Evolutionary conservation across 2,888 invertebrate species (phyloP), one percentile per base, ranked within the genome.

Genomic region (Lampropteryx suffumata): DNA sequence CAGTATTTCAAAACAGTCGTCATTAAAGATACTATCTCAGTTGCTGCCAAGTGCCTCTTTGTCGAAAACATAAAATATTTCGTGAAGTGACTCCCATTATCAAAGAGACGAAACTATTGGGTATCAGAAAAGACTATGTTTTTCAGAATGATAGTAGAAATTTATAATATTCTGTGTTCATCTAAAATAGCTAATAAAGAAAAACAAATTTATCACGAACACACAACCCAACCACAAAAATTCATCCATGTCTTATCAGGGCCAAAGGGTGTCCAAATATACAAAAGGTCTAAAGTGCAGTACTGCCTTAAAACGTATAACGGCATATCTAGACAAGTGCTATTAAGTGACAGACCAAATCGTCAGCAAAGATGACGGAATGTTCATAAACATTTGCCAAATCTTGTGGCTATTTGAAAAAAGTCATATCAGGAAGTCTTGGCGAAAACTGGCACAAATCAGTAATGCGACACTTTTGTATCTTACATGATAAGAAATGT

Each of bases 271-370:
- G 24, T 51, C 7, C 13, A 26, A 14, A 33, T 42, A 27, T 51
- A 33, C 41, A 51, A 42, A 12, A 42, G 46, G 33, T 46, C 46
- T 0, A 42, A 37, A 14, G 42, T 51, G 0, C 24, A 51, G 11
- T 51, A 51, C 33, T 28, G 36, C 11, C 51, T 51, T 7, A 51
- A 42, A 37, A 51, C 46, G 13, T 51, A 42, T 24, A 14, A 46
- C 12, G 51, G 42, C 1, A 0, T 21, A 11, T 33, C 36, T 33
- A 36, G 37, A 1, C 27, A 42, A 37, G 29, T 51, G 3, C 17
- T 21, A 7, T 29, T 51, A 17, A 37, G 46, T 51, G 28, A 46
- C 5, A 24, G 9, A 10, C 11, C 12, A 3, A 27, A 9, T 1
- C 7, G n/a, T 26, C n/a, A 50, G 17, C 9, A 6, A 40, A n/a